A percentile compares a stretch with the other conserved stretches of the same genome.
Evolutionary conservation across 2,113 vertebrate species (phyloP).

Genomic region (Podilymbus podiceps): DNA sequence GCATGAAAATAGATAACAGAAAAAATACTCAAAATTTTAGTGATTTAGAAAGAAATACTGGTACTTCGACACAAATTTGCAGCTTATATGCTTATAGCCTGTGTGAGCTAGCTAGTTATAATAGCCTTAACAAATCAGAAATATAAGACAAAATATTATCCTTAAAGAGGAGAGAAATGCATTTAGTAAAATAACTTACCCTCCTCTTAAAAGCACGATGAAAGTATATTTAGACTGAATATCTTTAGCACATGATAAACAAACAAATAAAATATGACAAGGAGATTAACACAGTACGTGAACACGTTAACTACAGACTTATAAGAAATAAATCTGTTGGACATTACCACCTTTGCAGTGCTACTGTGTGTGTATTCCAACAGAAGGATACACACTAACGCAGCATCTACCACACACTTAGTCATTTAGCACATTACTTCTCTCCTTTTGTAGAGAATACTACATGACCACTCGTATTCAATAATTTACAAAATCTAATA

Average conservation of each 20-base stretch:
- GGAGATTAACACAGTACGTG: not conserved
- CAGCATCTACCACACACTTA: slow-evolving; percentile 31
- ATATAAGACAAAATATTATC: slow-evolving; percentile 20
- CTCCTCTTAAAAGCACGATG: slow-evolving; percentile 23
- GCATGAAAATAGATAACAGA: slow-evolving; percentile 34
- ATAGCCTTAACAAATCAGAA: slow-evolving; percentile 15
- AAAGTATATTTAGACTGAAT: slow-evolving; percentile 43
- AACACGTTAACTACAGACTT: slow-evolving; percentile 2
- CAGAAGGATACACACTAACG: slow-evolving; percentile 5
- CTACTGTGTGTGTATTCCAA: slow-evolving; percentile 39
- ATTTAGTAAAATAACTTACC: slow-evolving; percentile 20
- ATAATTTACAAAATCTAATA: not conserved
- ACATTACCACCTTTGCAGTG: slow-evolving; percentile 36
- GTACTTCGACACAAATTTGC: slow-evolving; percentile 18
- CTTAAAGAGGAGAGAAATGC: slow-evolving; percentile 18
- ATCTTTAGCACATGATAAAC: slow-evolving; percentile 36
- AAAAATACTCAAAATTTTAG: not conserved
- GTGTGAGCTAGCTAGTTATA: not conserved
- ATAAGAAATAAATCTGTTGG: slow-evolving; percentile 57
- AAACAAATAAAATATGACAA: slow-evolving; percentile 51
- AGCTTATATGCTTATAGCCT: slow-evolving; percentile 20
- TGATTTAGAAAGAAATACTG: not conserved
- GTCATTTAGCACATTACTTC: slow-evolving; percentile 24
- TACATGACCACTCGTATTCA: not conserved
- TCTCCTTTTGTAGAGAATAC: not conserved